Percentiles rank a stretch among this genome's conserved stretches.
Conservation (phyloP, 30 jellyfish, hydroid and myxozoan genomes). For the Aurelia sp. region DNA sequence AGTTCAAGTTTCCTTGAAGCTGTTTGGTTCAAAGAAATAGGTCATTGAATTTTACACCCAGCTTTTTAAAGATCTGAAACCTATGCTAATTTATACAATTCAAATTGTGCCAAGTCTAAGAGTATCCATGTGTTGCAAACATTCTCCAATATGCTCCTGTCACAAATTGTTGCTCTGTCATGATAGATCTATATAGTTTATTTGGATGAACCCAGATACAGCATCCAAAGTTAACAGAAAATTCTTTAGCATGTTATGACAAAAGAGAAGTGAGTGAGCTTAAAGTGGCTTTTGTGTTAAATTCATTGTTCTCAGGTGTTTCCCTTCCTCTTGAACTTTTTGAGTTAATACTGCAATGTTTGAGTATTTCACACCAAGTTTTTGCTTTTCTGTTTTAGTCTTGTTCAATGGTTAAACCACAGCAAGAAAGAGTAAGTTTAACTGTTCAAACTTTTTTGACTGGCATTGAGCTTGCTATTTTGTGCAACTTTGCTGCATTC, state of each 20-base stretch:
- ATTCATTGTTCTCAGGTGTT: neutral
- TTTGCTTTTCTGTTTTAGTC: conserved; percentile 44
- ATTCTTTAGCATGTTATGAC: neutral
- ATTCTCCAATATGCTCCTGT: too few species aligned
- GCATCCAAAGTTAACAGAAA: neutral
- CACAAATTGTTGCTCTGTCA: too few species aligned
- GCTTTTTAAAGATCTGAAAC: too few species aligned
- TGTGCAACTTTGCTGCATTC: too few species aligned
- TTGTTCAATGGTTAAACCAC: conserved; percentile 92
- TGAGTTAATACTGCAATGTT: neutral
- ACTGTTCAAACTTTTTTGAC: neutral
- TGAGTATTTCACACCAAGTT: neutral
- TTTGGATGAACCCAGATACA: too few species aligned
- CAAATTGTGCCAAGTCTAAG: neutral
- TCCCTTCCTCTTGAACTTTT: neutral
- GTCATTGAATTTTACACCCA: too few species aligned
- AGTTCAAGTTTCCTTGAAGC: too few species aligned
- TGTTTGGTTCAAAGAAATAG: too few species aligned
- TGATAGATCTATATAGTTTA: too few species aligned
- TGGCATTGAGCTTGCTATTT: too few species aligned
- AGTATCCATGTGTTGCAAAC: too few species aligned
- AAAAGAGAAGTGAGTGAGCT: neutral
- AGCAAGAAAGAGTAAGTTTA: conserved; percentile 94
- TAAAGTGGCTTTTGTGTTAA: neutral
- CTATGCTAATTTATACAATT: neutral